Evolutionary conservation across 2,888 invertebrate species (phyloP).

Genomic region (Machimus rusticus): DNA sequence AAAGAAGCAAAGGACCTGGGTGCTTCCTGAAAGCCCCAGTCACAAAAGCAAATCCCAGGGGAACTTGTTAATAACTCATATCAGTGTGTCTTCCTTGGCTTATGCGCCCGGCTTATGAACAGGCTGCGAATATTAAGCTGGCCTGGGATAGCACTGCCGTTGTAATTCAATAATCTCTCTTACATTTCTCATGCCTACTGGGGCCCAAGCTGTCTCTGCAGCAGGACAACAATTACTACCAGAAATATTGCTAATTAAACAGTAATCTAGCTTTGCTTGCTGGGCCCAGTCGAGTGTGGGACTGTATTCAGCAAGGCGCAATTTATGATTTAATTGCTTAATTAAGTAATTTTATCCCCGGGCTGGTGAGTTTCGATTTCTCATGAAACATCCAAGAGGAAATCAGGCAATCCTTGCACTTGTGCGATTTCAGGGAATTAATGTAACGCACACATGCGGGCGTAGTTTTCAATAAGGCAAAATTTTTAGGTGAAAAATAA

Average conservation of each 20-base stretch:
- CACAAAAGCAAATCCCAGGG: not conserved
- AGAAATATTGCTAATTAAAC: not conserved
- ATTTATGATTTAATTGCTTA: not conserved
- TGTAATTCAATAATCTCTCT: not conserved
- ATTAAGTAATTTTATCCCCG: not conserved
- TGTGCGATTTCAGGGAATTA: not conserved
- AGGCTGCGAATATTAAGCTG: not conserved
- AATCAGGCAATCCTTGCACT: not conserved
- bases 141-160: not conserved
- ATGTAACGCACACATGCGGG: not conserved
- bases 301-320: not conserved
- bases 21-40: not conserved
- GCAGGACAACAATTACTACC: not conserved
- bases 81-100: not conserved
- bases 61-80: constrained; percentile 10
- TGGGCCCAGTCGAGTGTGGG: not conserved
- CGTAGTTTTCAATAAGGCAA: not conserved
- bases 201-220: not conserved
- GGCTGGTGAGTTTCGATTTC: not conserved
- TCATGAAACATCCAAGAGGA: not conserved
- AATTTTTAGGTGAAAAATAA: not conserved
- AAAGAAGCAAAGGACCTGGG: not conserved
- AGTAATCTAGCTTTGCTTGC: not conserved
- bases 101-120: not conserved
- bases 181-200: not conserved